phyloP scores from a whole-genome alignment of 2,888 invertebrate species.

The Caenorhabditis sp. region DNA sequence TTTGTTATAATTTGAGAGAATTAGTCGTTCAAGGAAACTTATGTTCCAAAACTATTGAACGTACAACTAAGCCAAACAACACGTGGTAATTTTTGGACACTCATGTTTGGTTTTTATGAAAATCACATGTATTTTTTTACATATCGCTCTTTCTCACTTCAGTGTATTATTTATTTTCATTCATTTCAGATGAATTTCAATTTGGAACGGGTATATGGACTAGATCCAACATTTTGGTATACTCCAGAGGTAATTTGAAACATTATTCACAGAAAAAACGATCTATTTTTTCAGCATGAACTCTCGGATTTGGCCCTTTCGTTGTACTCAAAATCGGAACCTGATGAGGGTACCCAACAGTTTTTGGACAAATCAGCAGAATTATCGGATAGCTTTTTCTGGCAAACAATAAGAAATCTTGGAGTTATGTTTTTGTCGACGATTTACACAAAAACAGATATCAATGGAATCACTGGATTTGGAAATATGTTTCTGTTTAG shows the following conservation, averaged over 20 bases:
- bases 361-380: slow-evolving; percentile 52
- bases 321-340: slow-evolving; percentile 15
- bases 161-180: no score
- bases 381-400: slow-evolving; percentile 45
- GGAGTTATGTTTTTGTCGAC: slow-evolving; percentile 84
- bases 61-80: no score
- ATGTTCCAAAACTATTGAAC: no score
- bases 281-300: slow-evolving; percentile 6
- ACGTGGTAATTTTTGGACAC: no score
- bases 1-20: no score
- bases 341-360: slow-evolving; percentile 46
- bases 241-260: slow-evolving; percentile 20
- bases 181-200: slow-evolving; percentile 19
- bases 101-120: no score
- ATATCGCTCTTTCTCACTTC: no score
- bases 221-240: slow-evolving; percentile 30
- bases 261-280: no score
- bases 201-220: slow-evolving; percentile 25
- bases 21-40: no score
- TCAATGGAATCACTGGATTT: slow-evolving; percentile 81
- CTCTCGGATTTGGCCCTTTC: slow-evolving; percentile 5
- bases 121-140: no score
- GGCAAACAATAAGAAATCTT: slow-evolving; percentile 83
- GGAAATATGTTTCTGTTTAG: slow-evolving; percentile 98
- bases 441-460: slow-evolving; percentile 92